Percentiles rank a stretch among this genome's conserved stretches.
Conservation (phyloP, 2,888 invertebrate genomes). For the Hyppa rectilinea region DNA sequence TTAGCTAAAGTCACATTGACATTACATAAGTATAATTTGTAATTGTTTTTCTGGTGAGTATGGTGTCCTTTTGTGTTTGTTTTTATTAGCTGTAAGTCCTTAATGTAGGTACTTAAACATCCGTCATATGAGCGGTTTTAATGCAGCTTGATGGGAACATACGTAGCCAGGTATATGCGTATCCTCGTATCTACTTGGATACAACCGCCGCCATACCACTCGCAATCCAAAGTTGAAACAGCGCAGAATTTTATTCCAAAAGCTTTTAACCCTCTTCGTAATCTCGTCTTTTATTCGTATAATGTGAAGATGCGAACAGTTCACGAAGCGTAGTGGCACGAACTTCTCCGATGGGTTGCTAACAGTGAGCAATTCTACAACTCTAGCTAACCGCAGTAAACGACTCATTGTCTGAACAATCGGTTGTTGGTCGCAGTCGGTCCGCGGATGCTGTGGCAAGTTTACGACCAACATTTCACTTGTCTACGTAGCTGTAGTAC, state of each 20-base stretch:
- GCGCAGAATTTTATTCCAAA: slow-evolving; percentile 47
- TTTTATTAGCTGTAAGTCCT: no score
- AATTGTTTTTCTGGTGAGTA: no score
- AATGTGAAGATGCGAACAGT: slow-evolving; percentile 35
- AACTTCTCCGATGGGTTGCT: slow-evolving; percentile 22
- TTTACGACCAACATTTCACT: slow-evolving; percentile 63
- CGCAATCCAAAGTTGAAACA: slow-evolving; percentile 49
- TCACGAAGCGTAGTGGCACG: slow-evolving; percentile 31
- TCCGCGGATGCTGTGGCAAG: slow-evolving; percentile 28
- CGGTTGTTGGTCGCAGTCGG: slow-evolving; percentile 26
- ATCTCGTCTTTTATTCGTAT: slow-evolving; percentile 52
- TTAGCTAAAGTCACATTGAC: no score
- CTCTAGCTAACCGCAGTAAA: slow-evolving; percentile 41
- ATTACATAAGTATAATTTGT: no score
- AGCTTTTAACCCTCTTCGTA: slow-evolving; percentile 51
- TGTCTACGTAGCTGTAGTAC: slow-evolving; percentile 40
- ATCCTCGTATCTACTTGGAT: neutral
- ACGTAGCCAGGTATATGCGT: neutral
- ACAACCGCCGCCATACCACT: slow-evolving; percentile 2
- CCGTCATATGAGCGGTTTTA: neutral
- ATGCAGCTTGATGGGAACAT: neutral
- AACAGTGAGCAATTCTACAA: slow-evolving; percentile 47
- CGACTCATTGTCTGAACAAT: slow-evolving; percentile 48
- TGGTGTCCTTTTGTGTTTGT: no score
- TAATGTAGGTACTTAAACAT: no score